A percentile compares a stretch with the other conserved stretches of the same genome.
Evolutionary conservation across 2,797 vertebrate genomes (phyloP).

Genomic region (Pithecia hirsuta): DNA sequence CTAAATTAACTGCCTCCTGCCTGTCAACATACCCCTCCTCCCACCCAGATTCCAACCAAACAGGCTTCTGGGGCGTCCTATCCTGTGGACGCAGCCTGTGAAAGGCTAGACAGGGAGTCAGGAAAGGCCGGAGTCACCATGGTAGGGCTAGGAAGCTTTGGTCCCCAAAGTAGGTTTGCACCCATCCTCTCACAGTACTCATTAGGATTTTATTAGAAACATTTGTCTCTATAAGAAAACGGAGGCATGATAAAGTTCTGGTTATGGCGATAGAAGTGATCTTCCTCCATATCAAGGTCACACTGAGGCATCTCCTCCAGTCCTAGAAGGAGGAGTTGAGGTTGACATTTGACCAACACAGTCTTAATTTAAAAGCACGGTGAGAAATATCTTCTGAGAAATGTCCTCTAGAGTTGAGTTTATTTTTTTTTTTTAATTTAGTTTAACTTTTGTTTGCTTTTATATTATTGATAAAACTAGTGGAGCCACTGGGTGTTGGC

Average conservation of each 20-base stretch:
- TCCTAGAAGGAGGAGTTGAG: background rate
- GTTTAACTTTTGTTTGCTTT: slow-evolving; percentile 2
- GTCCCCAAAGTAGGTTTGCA: background rate
- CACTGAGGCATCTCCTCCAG: background rate
- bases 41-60: background rate
- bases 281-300: background rate
- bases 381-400: slow-evolving; percentile 7
- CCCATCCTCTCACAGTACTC: background rate
- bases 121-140: background rate
- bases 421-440: background rate
- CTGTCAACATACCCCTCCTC: background rate
- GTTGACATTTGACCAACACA: background rate
- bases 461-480: background rate
- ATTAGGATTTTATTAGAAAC: background rate
- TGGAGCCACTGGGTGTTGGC: background rate
- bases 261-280: background rate
- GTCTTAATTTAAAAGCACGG: slow-evolving; percentile 11
- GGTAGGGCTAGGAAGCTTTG: background rate
- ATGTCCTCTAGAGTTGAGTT: background rate
- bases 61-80: background rate
- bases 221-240: background rate
- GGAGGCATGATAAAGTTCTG: background rate
- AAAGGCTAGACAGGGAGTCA: background rate
- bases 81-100: background rate
- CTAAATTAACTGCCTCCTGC: background rate